Evolutionary conservation across 2,888 invertebrate genomes (phyloP).

Genomic region (Cordilura impudica): DNA sequence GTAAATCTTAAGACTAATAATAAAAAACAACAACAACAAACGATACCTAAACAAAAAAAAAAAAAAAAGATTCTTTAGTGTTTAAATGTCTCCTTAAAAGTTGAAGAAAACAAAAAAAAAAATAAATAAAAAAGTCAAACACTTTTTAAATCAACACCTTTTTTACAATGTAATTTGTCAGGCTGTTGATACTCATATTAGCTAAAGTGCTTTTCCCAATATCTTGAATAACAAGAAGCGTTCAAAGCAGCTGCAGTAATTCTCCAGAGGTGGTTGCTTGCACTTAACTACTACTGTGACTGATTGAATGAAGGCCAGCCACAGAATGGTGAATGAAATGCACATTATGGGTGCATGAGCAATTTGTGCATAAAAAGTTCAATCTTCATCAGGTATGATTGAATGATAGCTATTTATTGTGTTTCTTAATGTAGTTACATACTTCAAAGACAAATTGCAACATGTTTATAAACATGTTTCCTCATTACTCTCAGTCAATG

Average conservation of each 20-base stretch:
- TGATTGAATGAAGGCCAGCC: not conserved
- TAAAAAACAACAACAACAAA: not conserved
- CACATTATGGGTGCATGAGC: slow-evolving; percentile 22
- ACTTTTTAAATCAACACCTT: slow-evolving; percentile 48
- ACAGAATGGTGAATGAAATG: not conserved
- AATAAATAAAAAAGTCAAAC: slow-evolving; percentile 28
- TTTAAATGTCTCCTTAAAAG: slow-evolving; percentile 7
- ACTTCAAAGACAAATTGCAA: slow-evolving; percentile 9
- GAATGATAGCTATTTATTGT: slow-evolving; percentile 11
- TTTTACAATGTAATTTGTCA: slow-evolving; percentile 21
- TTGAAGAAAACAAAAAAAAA: not conserved
- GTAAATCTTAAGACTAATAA: slow-evolving; percentile 31
- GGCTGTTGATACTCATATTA: not conserved
- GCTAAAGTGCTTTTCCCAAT: not conserved
- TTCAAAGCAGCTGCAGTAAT: slow-evolving; percentile 28
- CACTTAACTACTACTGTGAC: not conserved
- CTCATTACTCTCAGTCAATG: not conserved
- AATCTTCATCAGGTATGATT: slow-evolving; percentile 19
- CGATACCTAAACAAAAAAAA: not conserved
- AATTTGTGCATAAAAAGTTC: not conserved
- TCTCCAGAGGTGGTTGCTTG: not conserved
- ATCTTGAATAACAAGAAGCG: not conserved
- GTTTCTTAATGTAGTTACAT: not conserved
- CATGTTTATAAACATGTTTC: slow-evolving; percentile 24
- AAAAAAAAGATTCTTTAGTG: not conserved